Base-by-base conservation (phyloP, 2,888 invertebrate species). In the Aphodius granarius region DNA sequence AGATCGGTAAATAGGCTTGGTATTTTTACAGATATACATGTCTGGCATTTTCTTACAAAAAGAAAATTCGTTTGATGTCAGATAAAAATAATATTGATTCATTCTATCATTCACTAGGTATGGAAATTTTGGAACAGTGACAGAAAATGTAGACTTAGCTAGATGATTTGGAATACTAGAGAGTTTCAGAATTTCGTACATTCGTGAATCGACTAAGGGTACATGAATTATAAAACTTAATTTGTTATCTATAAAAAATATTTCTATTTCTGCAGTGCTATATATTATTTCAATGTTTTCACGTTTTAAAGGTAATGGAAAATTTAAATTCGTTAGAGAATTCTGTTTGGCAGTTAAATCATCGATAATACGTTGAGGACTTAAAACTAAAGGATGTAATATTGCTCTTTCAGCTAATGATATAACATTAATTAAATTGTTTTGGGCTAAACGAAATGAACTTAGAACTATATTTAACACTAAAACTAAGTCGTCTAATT, bases 81-180 rank as follows among this genome's bases (percentile, higher is more conserved):
- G 20, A 66, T 66, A 66, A 18, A 66, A 66, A 66, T 66, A 66
- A 18, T 66, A 19, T 66, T 66, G 64, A 23, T 23, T 23, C 23
- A 23, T 64, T 17, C 64, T n/a, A 64, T 64, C 64, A 17, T 17
- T 64, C 16, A 18, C 64, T 5, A 64, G 64, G 18, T 66, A 66
- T 19, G 18, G 15, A 66, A 13, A 66, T 66, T 66, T 66, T 66
- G 66, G 66, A 13, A 66, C 15, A 20, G 20, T 66, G 66, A 66
- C 20, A 66, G 66, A 66, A 66, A 66, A 66, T 18, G 66, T 66
- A 19, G 66, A 17, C 13, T 66, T 66, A n/a, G 66, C 13, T 66
- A 66, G 13, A 19, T 66, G 66, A 66, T 66, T 66, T 66, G 66
- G 66, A 17, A 18, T 66, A 66, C 66, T 66, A 66, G 66, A 66